Base-by-base conservation (phyloP, 2,113 vertebrate species). In the Muscicapa adusta region DNA sequence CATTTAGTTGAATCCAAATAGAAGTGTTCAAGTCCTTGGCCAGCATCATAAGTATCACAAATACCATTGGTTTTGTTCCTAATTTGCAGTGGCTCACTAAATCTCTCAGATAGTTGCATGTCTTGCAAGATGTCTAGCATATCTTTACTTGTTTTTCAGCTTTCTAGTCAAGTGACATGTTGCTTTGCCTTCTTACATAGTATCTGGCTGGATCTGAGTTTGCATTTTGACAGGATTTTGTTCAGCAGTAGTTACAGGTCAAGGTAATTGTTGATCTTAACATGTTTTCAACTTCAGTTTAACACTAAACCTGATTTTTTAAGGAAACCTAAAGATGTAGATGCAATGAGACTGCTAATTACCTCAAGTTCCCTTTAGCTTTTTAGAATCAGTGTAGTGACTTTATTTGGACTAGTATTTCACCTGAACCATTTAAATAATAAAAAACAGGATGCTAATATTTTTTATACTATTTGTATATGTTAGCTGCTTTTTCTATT, bases 41-140 rank as follows among this genome's bases (percentile, higher is more conserved):
- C 24, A 56, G 23, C 6, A 43, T 29, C 14, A 50, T 50, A 50
- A 50, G 8, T 25, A 14, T 50, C 4, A 18, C 24, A 60, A 43
- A 56, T 53, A 18, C 5, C 5, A 0, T 10, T 60, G 6, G 2
- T 62, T 88, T 74, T 5, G 0, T 71, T 88, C 31, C 51, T 74
- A 14, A 22, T 77, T 87, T 84, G 5, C 24, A 43, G 57, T 42
- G 8, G 3, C 20, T 81, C 17, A 38, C 19, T 50, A 28, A 63
- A 47, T 54, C 12, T 42, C 11, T 50, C 19, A 58, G 17, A 18
- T 17, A 28, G 18, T 62, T 75, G 3, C 9, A 5, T 53, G 24
- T 34, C 3, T 62, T 74, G 17, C 14, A 62, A 82, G 36, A 26
- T 14, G 34, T 33, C 6, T 60, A 22, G 2, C 0, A 0, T 53